phyloP scores from a whole-genome alignment of 2,888 invertebrate genomes.

The Apantesis nais region DNA sequence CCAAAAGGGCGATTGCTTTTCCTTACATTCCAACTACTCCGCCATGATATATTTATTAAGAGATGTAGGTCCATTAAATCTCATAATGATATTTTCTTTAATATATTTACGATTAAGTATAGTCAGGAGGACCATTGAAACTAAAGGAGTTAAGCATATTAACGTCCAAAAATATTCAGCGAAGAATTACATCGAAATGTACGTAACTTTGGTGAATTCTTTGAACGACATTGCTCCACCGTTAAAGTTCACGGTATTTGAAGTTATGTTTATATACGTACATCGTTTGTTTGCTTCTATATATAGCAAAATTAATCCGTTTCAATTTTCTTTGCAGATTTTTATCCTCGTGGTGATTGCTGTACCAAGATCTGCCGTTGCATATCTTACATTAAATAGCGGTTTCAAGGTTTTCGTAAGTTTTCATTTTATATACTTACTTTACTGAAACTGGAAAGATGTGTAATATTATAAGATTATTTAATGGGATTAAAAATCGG shows the following conservation, averaged over 20 bases:
- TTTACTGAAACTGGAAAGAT: too few species aligned
- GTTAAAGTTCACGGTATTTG: slow-evolving; percentile 6
- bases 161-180: too few species aligned
- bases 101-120: slow-evolving; percentile 6
- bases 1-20: not conserved
- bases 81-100: slow-evolving; percentile 1
- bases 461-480: too few species aligned
- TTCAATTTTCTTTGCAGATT: not conserved
- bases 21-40: not conserved
- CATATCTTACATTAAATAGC: not conserved
- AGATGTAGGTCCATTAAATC: not conserved
- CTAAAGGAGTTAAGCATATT: not conserved
- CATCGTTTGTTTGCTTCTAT: not conserved
- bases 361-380: not conserved
- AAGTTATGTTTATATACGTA: not conserved
- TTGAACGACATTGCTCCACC: not conserved
- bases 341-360: not conserved
- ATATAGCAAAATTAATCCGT: not conserved
- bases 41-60: not conserved
- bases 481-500: too few species aligned
- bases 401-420: slow-evolving; percentile 1
- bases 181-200: too few species aligned
- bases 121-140: slow-evolving; percentile 5
- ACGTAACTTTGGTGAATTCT: not conserved
- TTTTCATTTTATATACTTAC: not conserved